Base-by-base conservation (phyloP, 2,888 invertebrate species). In the Dorcus hopei region DNA sequence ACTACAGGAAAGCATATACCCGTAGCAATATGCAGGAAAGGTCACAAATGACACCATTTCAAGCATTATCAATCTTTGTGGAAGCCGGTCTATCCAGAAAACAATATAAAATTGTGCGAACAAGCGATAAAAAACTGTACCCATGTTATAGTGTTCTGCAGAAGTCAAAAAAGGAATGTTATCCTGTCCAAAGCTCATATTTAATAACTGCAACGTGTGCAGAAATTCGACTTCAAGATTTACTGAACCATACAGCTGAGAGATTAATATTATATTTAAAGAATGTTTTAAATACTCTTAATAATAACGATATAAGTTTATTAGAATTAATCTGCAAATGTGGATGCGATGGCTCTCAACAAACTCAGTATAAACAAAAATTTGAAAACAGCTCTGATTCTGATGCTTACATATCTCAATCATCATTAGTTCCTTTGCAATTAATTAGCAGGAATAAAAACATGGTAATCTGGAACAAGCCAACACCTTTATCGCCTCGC, bases 121-220 rank as follows among this genome's bases (percentile, higher is more conserved):
- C 19, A 19, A 19, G 19, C 19, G 19, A 19, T 3, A 19, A 19
- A 19, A 19, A 3, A 19, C 3, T 19, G 3, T 19, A 2, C 19
- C 19, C 3, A 19, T 61, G 66, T 48, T 68, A 66, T 47, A 49
- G 49, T 23, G 14, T 60, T 33, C 16, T 68, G 38, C 51, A 59
- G 41, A 58, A 59, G 52, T 59, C 48, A 48, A 67, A 68, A 57
- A 57, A 53, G 50, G 52, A 63, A 40, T 65, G 64, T 53, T 64
- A 66, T 52, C 65, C 63, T 40, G 38, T 23, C 48, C 38, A 59
- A 53, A 43, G 54, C 39, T 42, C 49, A 19, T 51, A 58, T 11
- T 11, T n/a, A 45, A 58, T 69, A 41, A 59, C 61, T 42, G 64
- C 62, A 49, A 63, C 57, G 9, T 58, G 42, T 49, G 62, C 64